These are phyloP conservation scores for Halcyon malimbica DNA, from an alignment of 2,113 vertebrate genomes.

Conservation along the genomic window DNA sequence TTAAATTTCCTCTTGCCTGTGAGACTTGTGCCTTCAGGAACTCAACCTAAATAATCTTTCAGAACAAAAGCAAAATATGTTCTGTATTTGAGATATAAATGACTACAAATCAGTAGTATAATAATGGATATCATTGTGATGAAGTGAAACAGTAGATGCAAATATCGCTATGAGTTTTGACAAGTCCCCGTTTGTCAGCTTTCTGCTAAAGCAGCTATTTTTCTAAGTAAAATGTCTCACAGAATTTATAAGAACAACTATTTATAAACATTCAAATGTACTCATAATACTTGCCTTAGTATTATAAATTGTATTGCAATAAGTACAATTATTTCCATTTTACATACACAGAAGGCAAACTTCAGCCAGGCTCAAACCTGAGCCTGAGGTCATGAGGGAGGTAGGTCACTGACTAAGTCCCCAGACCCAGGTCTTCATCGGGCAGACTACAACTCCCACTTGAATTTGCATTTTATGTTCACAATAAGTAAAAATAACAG, in stretches of 20 bases:
- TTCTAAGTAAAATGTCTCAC: background rate
- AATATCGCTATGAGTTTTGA: background rate
- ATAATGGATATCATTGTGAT: background rate
- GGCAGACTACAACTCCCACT: background rate
- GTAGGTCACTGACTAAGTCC: background rate
- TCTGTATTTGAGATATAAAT: background rate
- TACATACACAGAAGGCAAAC: background rate
- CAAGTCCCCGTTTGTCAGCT: background rate
- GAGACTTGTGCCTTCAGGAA: background rate
- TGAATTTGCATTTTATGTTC: background rate
- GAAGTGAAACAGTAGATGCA: background rate
- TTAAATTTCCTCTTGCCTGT: rapidly evolving
- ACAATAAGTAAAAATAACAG: background rate
- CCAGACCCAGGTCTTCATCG: background rate
- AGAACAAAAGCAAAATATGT: background rate
- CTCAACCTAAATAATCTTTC: background rate
- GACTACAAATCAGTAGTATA: background rate
- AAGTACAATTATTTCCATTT: background rate
- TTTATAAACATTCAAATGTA: background rate
- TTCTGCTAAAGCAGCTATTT: background rate
- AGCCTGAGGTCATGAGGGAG: background rate
- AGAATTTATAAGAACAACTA: background rate
- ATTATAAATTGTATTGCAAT: background rate
- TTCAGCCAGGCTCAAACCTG: background rate
- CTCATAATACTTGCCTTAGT: background rate